These are phyloP conservation scores for Microctonus aethiopoides DNA, from an alignment of 2,888 invertebrate species.

Conservation along the genomic window DNA sequence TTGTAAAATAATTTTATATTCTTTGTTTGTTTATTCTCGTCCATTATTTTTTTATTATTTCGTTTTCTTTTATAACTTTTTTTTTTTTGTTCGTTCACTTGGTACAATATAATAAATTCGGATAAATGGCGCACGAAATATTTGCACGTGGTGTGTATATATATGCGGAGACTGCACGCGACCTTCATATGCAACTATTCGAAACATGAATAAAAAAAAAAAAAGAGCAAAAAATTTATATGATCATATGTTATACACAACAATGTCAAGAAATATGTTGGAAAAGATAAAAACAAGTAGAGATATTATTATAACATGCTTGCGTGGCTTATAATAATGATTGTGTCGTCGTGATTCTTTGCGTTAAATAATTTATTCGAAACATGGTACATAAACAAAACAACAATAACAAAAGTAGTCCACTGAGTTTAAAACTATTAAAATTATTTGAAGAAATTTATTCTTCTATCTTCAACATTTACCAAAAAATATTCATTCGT, in stretches of 20 bases:
- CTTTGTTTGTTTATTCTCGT: background rate
- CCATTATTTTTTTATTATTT: background rate
- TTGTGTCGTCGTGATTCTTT: slow-evolving; percentile 14
- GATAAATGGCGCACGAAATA: slow-evolving; percentile 30
- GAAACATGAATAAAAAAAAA: slow-evolving; percentile 20
- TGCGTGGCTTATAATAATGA: background rate
- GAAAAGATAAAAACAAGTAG: background rate
- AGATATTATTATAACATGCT: background rate
- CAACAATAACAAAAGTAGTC: background rate
- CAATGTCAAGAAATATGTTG: slow-evolving; percentile 5
- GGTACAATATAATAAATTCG: slow-evolving; percentile 8
- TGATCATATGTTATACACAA: background rate
- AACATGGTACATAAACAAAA: background rate
- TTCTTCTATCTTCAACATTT: no score
- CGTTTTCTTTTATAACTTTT: background rate
- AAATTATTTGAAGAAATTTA: background rate
- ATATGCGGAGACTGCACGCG: slow-evolving; percentile 10
- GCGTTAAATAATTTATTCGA: slow-evolving; percentile 20
- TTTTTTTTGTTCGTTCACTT: background rate
- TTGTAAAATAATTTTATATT: background rate
- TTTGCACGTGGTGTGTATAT: background rate
- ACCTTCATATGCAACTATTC: slow-evolving; percentile 35
- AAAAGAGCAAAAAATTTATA: background rate
- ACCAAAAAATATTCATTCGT: no score
- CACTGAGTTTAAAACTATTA: background rate